Evolutionary conservation across 2,888 invertebrate species (phyloP).

Genomic region (Drosophila neoperkinsi): DNA sequence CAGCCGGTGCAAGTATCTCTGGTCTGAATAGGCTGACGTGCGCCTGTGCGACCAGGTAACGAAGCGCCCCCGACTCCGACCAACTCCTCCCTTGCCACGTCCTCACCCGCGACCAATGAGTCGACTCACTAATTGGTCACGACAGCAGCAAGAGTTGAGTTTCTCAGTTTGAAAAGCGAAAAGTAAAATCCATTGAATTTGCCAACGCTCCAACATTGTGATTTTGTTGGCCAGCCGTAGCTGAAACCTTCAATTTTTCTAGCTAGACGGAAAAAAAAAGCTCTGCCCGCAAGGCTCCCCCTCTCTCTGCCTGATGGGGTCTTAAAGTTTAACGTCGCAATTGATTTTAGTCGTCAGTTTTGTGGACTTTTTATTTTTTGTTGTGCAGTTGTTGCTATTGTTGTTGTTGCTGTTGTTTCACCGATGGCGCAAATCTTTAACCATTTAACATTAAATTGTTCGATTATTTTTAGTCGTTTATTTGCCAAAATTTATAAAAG

Average conservation of each 20-base stretch:
- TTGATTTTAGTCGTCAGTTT: conserved; percentile 80
- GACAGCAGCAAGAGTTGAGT: conserved; percentile 69
- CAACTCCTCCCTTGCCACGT: conserved; percentile 24
- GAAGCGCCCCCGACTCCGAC: conserved; percentile 17
- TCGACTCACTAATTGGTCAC: conserved; percentile 77
- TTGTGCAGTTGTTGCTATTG: conserved; percentile 42
- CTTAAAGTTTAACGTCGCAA: conserved; percentile 79
- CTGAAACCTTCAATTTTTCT: conserved; percentile 77
- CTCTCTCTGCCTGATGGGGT: conserved; percentile 46
- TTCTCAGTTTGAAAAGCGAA: conserved; percentile 64
- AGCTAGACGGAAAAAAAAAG: conserved; percentile 57
- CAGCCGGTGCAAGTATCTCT: conserved; percentile 50
- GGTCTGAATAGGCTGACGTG: conserved; percentile 55
- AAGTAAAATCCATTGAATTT: conserved; percentile 79
- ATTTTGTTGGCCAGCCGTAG: conserved; percentile 49
- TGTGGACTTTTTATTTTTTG: conserved; percentile 75
- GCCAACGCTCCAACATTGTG: conserved; percentile 64
- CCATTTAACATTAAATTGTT: conserved; percentile 66
- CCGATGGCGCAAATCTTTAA: conserved; percentile 63
- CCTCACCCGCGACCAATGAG: conserved; percentile 40
- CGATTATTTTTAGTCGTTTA: conserved; percentile 57
- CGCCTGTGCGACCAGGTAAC: conserved; percentile 66
- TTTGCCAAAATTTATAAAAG: conserved; percentile 60
- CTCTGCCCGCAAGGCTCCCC: conserved; percentile 12
- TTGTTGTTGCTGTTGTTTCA: conserved; percentile 44